These are phyloP conservation scores for Morpho achilles DNA, from an alignment of 2,888 invertebrate species.

Conservation along the genomic window DNA sequence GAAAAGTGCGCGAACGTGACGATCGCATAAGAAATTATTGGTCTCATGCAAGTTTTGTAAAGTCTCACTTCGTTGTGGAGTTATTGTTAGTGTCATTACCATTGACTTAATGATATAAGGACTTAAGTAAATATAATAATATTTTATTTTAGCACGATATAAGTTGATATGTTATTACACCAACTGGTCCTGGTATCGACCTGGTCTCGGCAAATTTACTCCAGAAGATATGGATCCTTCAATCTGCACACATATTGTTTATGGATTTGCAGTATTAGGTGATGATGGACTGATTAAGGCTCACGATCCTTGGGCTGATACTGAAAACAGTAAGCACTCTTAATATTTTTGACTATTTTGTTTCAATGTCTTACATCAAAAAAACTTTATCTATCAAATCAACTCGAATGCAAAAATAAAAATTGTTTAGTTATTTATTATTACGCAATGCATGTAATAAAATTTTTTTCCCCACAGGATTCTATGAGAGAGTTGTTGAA, in stretches of 20 bases:
- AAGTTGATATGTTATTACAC: conserved; percentile 95
- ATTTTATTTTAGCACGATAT: conserved; percentile 80
- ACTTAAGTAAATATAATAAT: neutral
- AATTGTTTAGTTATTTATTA: too few relatives aligned
- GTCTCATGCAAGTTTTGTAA: too few relatives aligned
- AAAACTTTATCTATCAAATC: too few relatives aligned
- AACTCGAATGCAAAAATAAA: too few relatives aligned
- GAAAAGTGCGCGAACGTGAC: too few relatives aligned
- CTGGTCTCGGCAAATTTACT: conserved; percentile 88
- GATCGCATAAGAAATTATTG: too few relatives aligned
- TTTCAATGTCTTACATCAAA: neutral
- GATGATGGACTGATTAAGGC: conserved; percentile 88
- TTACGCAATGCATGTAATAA: neutral
- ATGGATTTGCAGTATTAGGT: conserved; percentile 95
- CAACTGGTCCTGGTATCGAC: conserved; percentile 96
- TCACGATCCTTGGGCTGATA: conserved; percentile 94
- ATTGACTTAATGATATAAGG: conserved; percentile 27
- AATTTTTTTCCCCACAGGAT: conserved; percentile 70
- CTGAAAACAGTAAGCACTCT: conserved; percentile 86
- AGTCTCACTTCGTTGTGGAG: too few relatives aligned
- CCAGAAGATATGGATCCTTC: conserved; percentile 93
- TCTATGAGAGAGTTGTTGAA: conserved; percentile 90
- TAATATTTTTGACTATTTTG: neutral
- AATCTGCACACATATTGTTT: conserved; percentile 94
- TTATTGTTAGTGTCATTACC: neutral